phyloP scores from a whole-genome alignment of 2,888 invertebrate species.

The Aricia artaxerxes region DNA sequence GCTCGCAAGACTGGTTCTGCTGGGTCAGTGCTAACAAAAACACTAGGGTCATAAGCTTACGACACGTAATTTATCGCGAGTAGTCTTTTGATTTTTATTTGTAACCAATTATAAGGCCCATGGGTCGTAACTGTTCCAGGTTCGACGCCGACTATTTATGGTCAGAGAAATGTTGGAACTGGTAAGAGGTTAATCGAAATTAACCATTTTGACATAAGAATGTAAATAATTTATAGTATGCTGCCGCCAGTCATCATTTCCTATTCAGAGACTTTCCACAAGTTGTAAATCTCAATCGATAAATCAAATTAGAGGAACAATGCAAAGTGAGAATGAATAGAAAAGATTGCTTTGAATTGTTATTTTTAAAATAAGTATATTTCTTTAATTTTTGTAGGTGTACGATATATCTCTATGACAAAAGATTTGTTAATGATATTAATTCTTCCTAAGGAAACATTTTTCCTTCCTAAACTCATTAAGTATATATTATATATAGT shows the following conservation, averaged over 20 bases:
- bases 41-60: conserved; percentile 16
- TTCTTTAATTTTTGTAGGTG: not conserved
- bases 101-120: not conserved
- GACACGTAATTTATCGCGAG: conserved; percentile 15
- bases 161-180: not conserved
- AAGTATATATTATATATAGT: too few relatives aligned
- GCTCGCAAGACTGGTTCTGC: conserved; percentile 38
- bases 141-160: conserved; percentile 20
- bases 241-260: not conserved
- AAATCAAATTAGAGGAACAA: not conserved
- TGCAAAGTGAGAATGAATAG: not conserved
- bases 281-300: not conserved
- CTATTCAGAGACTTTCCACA: not conserved
- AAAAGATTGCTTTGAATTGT: not conserved
- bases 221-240: not conserved
- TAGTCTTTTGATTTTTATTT: conserved; percentile 19
- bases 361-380: not conserved
- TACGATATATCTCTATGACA: not conserved
- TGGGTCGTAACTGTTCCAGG: conserved; percentile 5
- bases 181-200: conserved; percentile 16
- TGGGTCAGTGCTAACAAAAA: conserved; percentile 33
- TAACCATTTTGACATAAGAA: not conserved
- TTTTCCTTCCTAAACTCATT: not conserved
- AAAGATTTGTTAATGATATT: too few relatives aligned
- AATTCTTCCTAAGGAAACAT: too few relatives aligned